Percentiles rank a stretch among this genome's conserved stretches.
Evolutionary conservation across 2,888 invertebrate species (phyloP).

Genomic region (Mongoloraphidia duomilia): DNA sequence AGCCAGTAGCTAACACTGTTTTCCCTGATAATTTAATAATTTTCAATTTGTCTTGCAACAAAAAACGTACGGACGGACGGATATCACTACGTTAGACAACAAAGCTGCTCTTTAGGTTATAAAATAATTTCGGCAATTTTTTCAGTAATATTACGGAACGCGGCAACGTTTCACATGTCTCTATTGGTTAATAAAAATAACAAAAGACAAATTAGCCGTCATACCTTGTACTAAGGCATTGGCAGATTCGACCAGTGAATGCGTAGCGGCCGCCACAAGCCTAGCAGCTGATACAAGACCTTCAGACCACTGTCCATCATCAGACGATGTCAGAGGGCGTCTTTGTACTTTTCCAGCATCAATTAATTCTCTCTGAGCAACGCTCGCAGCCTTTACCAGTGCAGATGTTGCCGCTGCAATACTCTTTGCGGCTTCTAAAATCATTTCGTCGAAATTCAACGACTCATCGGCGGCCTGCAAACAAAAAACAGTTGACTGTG

Average conservation of each 20-base stretch:
- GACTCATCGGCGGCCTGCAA: constrained; percentile 78
- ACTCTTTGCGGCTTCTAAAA: constrained; percentile 92
- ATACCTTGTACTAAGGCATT: constrained; percentile 84
- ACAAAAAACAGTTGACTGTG: constrained; percentile 12
- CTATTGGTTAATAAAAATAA: too few species aligned
- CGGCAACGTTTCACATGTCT: too few species aligned
- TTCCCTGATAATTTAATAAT: too few species aligned
- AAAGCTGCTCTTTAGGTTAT: too few species aligned
- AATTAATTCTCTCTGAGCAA: constrained; percentile 91
- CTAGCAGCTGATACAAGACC: constrained; percentile 91
- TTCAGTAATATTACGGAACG: too few species aligned
- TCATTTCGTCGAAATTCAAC: constrained; percentile 98
- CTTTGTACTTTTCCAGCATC: constrained; percentile 79
- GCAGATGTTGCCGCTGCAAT: constrained; percentile 96
- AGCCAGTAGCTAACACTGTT: too few species aligned
- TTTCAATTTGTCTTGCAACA: too few species aligned
- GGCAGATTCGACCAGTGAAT: constrained; percentile 94
- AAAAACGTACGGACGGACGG: too few species aligned
- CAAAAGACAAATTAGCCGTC: not conserved
- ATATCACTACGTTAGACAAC: too few species aligned
- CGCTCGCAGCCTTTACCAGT: constrained; percentile 88
- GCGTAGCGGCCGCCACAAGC: constrained; percentile 93
- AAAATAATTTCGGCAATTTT: too few species aligned
- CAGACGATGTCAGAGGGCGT: constrained; percentile 69
- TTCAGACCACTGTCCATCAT: constrained; percentile 97